Evolutionary conservation across 2,113 vertebrate species (phyloP), one percentile per base, ranked within the genome.

Genomic region (Varanus salvator): DNA sequence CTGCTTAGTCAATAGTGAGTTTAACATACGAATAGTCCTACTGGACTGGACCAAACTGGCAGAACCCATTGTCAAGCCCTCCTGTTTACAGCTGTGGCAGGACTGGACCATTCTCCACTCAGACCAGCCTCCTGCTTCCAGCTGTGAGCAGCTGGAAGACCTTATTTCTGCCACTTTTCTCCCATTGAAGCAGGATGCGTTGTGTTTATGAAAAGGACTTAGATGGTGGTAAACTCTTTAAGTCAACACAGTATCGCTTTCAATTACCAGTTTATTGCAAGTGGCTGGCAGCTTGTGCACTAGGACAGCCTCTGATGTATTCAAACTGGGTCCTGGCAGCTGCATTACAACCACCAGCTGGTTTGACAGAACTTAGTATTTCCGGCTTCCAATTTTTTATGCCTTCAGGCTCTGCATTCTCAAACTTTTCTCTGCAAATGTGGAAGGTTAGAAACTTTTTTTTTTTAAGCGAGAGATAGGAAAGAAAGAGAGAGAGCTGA

Each of bases 311-410:
- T 78, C 83, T 89, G 82, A 78, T 38, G 48, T 78, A 54, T 68
- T 68, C 38, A 75, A 19, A 68, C n/a, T 44, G 64, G 34, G 25
- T n/a, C 21, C 25, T 85, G 60, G 48, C 60, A 69, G 74, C 38
- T 85, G n/a, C 48, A 29, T 71, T 85, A 72, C n/a, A 71, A 85
- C 48, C 64, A 44, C 72, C 88, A 85, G 75, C 75, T 68, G 86
- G 76, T 52, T 52, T 87, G 76, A 69, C 76, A 87, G n/a, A 85
- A 34, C 9, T 80, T 57, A 44, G 34, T 31, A 71, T 44, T 85
- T 57, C 64, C 48, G 60, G 7, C 57, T 78, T 90, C 74, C 66
- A 71, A 57, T 80, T 90, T 85, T 78, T 23, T 72, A 50, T 85
- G 74, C 48, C 83, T 85, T 54, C 66, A 19, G 83, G 83, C 88